Base-by-base conservation (phyloP, 2,888 invertebrate species). In the Eudemis profundana region DNA sequence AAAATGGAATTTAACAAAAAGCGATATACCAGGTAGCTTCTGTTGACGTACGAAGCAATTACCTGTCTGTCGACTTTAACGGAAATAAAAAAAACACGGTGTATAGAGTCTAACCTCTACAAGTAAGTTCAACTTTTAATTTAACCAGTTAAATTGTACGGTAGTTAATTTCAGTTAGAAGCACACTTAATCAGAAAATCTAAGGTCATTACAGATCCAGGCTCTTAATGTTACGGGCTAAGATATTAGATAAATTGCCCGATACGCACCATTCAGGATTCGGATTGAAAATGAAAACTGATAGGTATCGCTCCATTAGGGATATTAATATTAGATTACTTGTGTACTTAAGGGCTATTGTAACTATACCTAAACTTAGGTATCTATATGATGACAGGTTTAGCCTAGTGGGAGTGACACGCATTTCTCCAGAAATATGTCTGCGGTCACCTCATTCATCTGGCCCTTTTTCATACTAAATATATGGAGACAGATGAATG, bases 221-320 rank as follows among this genome's bases (percentile, higher is more conserved):
- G 21, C 44, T 57, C 50, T n/a, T 44, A 50, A 57, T 57, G 57
- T 44, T 36, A 46, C 5, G 19, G 50, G 15, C 38, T 21, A 21
- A 57, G 59, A 47, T 61, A 56, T 65, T 59, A 69, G 69, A 69
- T 69, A 69, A 69, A 68, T 68, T 66, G 66, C 42, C 46, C 29
- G 69, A 69, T 69, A 69, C 60, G 66, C 60, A 69, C 44, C 49
- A 23, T 50, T 64, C 50, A 23, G 59, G 29, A 59, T 46, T 47
- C 50, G 61, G 60, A 63, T 66, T 68, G 65, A 68, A 60, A 66
- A 53, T 62, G 62, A 62, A 62, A 62, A 56, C 57, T 51, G 67
- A 67, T 62, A 33, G 57, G 8, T 12, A 67, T 67, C 62, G n/a
- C 12, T 14, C 44, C 59, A 53, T 59, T 65, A 65, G 59, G 59